Evolutionary conservation across 35 echinoderm and acorn worm genomes (phyloP).

Genomic region (Lytechinus pictus): DNA sequence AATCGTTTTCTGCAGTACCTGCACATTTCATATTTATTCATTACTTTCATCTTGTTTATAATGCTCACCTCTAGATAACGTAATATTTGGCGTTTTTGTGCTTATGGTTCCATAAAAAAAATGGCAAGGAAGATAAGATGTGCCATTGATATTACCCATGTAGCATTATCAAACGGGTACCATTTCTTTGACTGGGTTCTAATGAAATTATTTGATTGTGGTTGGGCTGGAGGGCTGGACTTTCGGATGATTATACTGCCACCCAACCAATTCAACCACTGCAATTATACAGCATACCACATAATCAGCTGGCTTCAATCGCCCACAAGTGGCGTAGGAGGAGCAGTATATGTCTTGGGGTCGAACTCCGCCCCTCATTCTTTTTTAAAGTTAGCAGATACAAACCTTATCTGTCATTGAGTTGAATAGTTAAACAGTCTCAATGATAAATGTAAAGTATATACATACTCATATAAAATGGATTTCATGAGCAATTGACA

Average conservation of each 20-base stretch:
- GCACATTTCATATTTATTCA: too few species aligned
- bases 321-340: neutral
- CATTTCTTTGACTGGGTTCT: neutral
- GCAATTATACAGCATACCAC: neutral
- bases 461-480: too few species aligned
- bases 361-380: neutral
- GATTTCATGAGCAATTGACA: too few species aligned
- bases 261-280: neutral
- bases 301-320: neutral
- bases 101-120: neutral
- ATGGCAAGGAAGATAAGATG: neutral
- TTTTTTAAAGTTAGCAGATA: too few species aligned
- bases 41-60: too few species aligned
- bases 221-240: neutral
- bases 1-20: too few species aligned
- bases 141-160: neutral
- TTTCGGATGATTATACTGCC: neutral
- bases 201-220: slow-evolving; percentile 15
- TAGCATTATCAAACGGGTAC: neutral
- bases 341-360: neutral
- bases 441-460: too few species aligned
- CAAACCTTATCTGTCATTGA: too few species aligned
- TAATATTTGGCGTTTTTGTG: neutral
- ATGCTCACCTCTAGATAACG: too few species aligned
- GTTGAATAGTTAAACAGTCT: too few species aligned